phyloP scores from a whole-genome alignment of 2,888 invertebrate species.

The Choristoneura rosaceana region DNA sequence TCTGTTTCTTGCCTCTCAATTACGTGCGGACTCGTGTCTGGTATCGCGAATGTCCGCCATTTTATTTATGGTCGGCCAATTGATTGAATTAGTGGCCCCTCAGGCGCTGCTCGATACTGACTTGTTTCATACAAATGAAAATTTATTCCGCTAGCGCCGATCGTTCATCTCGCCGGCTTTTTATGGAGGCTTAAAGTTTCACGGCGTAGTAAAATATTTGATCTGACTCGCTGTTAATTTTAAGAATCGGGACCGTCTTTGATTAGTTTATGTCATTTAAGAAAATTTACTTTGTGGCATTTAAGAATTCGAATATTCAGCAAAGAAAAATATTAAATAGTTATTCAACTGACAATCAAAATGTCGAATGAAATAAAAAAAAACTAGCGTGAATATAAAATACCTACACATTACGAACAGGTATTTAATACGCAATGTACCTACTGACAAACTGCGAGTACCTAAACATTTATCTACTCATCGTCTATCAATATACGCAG shows the following conservation, averaged over 20 bases:
- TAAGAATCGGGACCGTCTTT: slow-evolving; percentile 13
- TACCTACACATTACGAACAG: neutral
- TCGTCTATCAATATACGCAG: neutral
- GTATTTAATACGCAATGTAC: neutral
- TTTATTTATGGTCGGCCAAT: slow-evolving; percentile 82
- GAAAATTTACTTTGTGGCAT: neutral
- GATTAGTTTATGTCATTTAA: slow-evolving; percentile 13
- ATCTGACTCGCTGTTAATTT: slow-evolving; percentile 29
- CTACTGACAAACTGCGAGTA: neutral
- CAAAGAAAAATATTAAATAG: neutral
- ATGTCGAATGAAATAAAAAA: neutral
- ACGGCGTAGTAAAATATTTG: slow-evolving; percentile 32
- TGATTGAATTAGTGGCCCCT: slow-evolving; percentile 83
- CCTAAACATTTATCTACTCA: neutral
- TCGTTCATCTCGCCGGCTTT: slow-evolving; percentile 60
- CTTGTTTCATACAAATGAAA: slow-evolving; percentile 67
- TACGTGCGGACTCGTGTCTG: slow-evolving; percentile 69
- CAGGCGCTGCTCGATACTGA: slow-evolving; percentile 73
- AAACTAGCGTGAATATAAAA: neutral
- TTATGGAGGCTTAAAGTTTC: slow-evolving; percentile 49
- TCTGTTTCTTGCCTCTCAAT: slow-evolving; percentile 78
- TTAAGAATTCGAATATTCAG: neutral
- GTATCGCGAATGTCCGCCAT: slow-evolving; percentile 75
- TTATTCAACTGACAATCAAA: neutral
- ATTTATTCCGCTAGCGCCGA: slow-evolving; percentile 69